These are phyloP conservation scores for Ateles fusciceps DNA, from an alignment of 2,797 vertebrate species.

Conservation along the genomic window DNA sequence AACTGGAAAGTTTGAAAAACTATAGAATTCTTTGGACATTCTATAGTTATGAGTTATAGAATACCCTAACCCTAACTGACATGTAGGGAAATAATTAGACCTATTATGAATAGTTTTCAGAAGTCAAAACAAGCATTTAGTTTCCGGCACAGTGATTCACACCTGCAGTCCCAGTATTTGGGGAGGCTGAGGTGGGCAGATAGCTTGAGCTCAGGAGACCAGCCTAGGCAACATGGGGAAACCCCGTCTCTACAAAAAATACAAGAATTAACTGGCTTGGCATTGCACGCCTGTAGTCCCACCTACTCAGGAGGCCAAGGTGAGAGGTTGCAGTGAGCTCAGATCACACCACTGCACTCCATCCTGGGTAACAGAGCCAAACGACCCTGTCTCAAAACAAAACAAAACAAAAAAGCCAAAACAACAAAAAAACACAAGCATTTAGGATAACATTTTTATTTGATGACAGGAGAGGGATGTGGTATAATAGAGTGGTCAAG, in stretches of 20 bases:
- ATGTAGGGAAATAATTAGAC: constrained; percentile 16
- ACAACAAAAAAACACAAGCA: too few species aligned
- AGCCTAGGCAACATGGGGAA: neutral
- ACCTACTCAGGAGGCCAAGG: too few species aligned
- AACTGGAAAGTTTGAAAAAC: neutral
- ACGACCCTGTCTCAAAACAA: too few species aligned
- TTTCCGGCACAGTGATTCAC: neutral
- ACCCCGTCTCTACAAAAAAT: too few species aligned
- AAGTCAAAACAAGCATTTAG: neutral
- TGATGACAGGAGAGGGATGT: neutral
- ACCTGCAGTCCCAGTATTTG: neutral
- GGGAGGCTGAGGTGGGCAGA: neutral
- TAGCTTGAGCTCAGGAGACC: neutral
- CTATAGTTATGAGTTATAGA: neutral
- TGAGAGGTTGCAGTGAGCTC: too few species aligned
- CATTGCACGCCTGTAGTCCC: too few species aligned
- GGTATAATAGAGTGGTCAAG: neutral
- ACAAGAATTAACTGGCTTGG: too few species aligned
- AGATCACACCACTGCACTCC: too few species aligned
- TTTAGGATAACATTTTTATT: neutral
- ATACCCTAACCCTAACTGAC: neutral
- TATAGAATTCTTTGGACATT: neutral
- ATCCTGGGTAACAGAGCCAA: too few species aligned
- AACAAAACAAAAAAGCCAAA: too few species aligned
- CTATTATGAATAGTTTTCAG: neutral